Evolutionary conservation across 2,888 invertebrate species (phyloP).

Genomic region (Octonoba sinensis): DNA sequence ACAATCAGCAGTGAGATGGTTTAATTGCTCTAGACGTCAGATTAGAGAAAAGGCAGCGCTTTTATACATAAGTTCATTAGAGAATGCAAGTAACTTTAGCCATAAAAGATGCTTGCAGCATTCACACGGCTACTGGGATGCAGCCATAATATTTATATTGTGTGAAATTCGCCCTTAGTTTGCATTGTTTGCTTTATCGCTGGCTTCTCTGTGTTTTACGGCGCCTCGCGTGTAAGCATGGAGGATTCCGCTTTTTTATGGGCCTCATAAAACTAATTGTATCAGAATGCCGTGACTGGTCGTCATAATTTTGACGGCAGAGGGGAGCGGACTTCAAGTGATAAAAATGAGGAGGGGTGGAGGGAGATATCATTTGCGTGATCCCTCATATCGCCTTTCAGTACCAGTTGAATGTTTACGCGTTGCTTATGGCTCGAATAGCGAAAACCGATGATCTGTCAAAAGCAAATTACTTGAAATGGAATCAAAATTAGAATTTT

Average conservation of each 20-base stretch:
- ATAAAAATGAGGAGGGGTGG: conserved; percentile 34
- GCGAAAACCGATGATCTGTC: too few relatives aligned
- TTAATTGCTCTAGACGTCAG: too few relatives aligned
- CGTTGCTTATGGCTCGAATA: background rate
- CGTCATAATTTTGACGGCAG: conserved; percentile 39
- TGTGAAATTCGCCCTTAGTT: conserved; percentile 22
- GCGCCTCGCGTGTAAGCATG: conserved; percentile 11
- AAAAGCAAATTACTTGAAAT: too few relatives aligned
- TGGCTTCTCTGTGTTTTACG: conserved; percentile 27
- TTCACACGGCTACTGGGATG: too few relatives aligned
- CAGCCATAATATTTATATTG: conserved; percentile 45
- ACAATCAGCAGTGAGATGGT: too few relatives aligned
- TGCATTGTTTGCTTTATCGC: conserved; percentile 40
- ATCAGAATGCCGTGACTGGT: conserved; percentile 33
- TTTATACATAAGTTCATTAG: too few relatives aligned
- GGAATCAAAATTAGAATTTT: too few relatives aligned
- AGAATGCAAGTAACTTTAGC: too few relatives aligned
- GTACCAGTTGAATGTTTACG: background rate
- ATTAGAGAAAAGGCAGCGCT: too few relatives aligned
- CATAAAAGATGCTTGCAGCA: too few relatives aligned
- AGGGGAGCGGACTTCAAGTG: conserved; percentile 23
- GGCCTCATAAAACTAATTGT: conserved; percentile 51
- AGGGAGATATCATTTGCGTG: conserved; percentile 19
- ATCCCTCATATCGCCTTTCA: conserved; percentile 18
- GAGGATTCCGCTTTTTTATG: conserved; percentile 8